A percentile compares a stretch with the other conserved stretches of the same genome.
These are phyloP conservation scores for Spinibarbus caldwelli DNA, from an alignment of 2,797 vertebrate species.

Conservation along the genomic window DNA sequence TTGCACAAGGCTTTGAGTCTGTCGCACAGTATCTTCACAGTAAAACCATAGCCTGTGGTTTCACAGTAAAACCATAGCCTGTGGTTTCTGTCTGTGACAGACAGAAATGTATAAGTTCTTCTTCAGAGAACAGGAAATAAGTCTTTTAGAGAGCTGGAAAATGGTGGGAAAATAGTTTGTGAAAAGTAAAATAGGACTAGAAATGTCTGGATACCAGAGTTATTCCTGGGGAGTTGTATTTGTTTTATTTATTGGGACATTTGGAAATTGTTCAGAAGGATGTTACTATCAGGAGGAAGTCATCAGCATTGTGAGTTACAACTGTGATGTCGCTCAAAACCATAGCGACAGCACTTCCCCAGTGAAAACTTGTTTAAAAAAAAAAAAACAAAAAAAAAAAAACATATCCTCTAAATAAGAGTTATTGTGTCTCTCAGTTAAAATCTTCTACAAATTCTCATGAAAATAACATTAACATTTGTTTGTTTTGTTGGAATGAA, in stretches of 20 bases:
- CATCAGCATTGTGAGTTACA: background rate
- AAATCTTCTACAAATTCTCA: background rate
- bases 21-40: background rate
- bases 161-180: background rate
- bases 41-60: constrained; percentile 17
- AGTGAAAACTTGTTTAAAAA: background rate
- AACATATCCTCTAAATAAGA: background rate
- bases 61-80: constrained; percentile 21
- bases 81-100: constrained; percentile 20
- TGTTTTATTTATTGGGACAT: background rate
- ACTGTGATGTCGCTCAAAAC: background rate
- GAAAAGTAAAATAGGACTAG: background rate
- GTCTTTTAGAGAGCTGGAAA: background rate
- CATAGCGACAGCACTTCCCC: background rate
- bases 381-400: no score
- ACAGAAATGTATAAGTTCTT: background rate
- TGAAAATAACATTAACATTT: background rate
- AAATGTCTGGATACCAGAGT: background rate
- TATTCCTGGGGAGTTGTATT: background rate
- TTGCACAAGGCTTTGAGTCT: background rate
- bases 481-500: background rate
- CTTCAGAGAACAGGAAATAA: background rate
- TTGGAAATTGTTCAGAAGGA: background rate
- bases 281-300: constrained; percentile 10
- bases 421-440: background rate